Evolutionary conservation across 2,113 vertebrate species (phyloP), one percentile per base, ranked within the genome.

Genomic region (Strix aluco): DNA sequence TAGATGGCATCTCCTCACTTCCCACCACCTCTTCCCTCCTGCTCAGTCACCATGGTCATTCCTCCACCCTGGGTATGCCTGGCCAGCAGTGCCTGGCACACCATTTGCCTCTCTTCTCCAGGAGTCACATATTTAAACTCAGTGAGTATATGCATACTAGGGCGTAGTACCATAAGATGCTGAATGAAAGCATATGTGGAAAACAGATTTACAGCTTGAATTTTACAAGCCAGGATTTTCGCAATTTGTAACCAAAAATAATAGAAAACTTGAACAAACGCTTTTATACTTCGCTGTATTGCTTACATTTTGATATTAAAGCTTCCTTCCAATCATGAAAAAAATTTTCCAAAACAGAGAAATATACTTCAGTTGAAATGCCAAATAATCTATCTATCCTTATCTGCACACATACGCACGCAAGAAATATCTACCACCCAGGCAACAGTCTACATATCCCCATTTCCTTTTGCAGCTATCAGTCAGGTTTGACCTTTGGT

Each of bases 401-500:
- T 96, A 90, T 88, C 96, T 94, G 86, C 78, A 94, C 84, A 85
- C 22, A 70, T 82, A 88, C 38, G 71, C 49, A 83, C 61, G 38
- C 66, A 77, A 38, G 61, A 92, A 95, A 63, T 71, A 94, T 84
- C 80, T 94, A 70, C 86, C 88, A 91, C 71, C 69, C 96, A 91
- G 93, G 90, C 75, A 94, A 32, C 34, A 90, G 81, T 80, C 69
- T 89, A 5, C 54, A 58, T 13, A 93, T 63, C 13, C 66, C 40
- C 81, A 65, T 42, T 51, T n/a, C 79, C 70, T 18, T 86, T 92
- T 94, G 77, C 57, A 93, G 61, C 65, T 70, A 82, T 95, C 91
- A 92, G 85, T 96, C 74, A 90, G 69, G 93, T 89, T 47, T 97
- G 94, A 97, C 94, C 88, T 97, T 96, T 82, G 88, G 32, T 94